phyloP scores from a whole-genome alignment of 2,797 vertebrate genomes.

The Urosaurus nigricauda region DNA sequence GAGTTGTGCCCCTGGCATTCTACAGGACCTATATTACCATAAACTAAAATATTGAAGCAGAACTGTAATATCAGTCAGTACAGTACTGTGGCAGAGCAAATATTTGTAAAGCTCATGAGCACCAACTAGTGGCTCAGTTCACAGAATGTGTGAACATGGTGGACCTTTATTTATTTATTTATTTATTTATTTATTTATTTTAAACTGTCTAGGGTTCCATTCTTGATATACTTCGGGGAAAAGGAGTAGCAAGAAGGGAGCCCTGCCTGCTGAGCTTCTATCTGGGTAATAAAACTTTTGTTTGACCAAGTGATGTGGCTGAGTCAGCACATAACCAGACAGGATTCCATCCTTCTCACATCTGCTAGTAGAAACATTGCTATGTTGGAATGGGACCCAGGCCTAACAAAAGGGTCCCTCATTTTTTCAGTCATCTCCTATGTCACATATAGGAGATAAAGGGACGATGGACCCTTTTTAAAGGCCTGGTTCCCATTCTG shows the following conservation, averaged over 20 bases:
- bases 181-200: background rate
- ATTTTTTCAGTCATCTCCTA: no score
- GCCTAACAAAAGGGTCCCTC: background rate
- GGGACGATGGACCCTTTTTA: background rate
- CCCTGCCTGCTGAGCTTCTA: background rate
- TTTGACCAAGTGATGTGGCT: background rate
- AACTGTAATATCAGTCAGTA: no score
- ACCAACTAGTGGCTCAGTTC: background rate
- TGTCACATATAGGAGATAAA: no score
- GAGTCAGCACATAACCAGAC: background rate
- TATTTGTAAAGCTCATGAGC: slow-evolving; percentile 3
- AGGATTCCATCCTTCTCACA: background rate
- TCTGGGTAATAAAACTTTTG: background rate
- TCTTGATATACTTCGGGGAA: background rate
- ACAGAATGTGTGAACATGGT: background rate
- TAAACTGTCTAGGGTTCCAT: background rate
- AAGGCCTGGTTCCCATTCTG: background rate
- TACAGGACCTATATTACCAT: background rate
- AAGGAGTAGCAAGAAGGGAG: background rate
- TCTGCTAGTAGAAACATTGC: background rate
- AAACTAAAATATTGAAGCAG: no score
- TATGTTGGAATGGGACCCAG: background rate
- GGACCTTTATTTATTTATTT: background rate
- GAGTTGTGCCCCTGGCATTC: background rate
- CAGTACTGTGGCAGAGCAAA: background rate